These are phyloP conservation scores for Parochlus steinenii DNA, from an alignment of 2,888 invertebrate genomes.

Conservation along the genomic window DNA sequence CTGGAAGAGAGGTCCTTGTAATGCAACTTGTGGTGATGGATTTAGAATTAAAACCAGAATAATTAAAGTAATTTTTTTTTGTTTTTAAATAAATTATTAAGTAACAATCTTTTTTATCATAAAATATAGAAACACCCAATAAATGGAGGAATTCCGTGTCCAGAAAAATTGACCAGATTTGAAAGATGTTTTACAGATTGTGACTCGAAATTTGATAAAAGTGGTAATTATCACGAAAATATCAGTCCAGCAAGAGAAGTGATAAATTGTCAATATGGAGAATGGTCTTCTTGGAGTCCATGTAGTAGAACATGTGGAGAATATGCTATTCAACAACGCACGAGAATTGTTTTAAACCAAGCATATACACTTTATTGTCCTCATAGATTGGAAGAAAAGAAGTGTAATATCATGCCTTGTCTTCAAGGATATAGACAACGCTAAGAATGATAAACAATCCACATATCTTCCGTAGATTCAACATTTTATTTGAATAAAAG, in stretches of 20 bases:
- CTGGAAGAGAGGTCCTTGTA: slow-evolving; percentile 34
- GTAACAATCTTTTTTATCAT: slow-evolving; percentile 13
- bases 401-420: slow-evolving; percentile 26
- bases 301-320: slow-evolving; percentile 48
- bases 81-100: background rate
- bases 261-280: slow-evolving; percentile 38
- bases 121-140: slow-evolving; percentile 15
- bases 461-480: too few relatives aligned
- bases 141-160: slow-evolving; percentile 37
- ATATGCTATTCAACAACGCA: slow-evolving; percentile 35
- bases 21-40: slow-evolving; percentile 34
- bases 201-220: slow-evolving; percentile 1
- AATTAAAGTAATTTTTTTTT: slow-evolving; percentile 29
- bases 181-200: slow-evolving; percentile 28
- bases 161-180: slow-evolving; percentile 29
- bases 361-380: slow-evolving; percentile 25
- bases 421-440: slow-evolving; percentile 14
- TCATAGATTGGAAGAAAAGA: slow-evolving; percentile 26
- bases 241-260: background rate
- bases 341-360: slow-evolving; percentile 29
- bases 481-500: too few relatives aligned
- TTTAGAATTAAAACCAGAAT: slow-evolving; percentile 31
- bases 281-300: slow-evolving; percentile 53
- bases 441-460: background rate
- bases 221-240: too few relatives aligned